A percentile compares a stretch with the other conserved stretches of the same genome.
Conservation (phyloP, 2,797 vertebrate genomes). For the Acrocephalus scirpaceus region DNA sequence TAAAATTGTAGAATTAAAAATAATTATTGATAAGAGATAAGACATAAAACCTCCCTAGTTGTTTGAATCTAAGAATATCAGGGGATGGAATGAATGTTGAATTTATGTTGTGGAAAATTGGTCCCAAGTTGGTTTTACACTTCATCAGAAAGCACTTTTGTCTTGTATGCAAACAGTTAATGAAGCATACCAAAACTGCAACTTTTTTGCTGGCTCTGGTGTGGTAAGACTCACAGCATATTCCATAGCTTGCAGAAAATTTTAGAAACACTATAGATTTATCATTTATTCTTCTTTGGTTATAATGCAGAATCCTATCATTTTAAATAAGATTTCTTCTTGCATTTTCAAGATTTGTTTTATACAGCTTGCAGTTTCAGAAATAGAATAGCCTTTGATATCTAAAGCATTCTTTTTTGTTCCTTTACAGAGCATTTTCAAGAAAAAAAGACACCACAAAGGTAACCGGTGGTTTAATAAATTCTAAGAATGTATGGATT, state of each 20-base stretch:
- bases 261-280: conserved; percentile 19
- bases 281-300: conserved; percentile 13
- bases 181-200: conserved; percentile 77
- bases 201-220: conserved; percentile 68
- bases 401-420: conserved; percentile 24
- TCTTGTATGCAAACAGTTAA: conserved; percentile 84
- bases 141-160: conserved; percentile 82
- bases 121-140: conserved; percentile 83
- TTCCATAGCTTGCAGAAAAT: conserved; percentile 34
- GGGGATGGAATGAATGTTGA: conserved; percentile 75
- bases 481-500: not conserved
- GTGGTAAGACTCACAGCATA: conserved; percentile 50
- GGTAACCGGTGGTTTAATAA: conserved; percentile 13
- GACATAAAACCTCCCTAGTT: conserved; percentile 62
- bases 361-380: not conserved
- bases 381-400: not conserved
- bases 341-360: conserved; percentile 2
- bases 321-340: conserved; percentile 8
- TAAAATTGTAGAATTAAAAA: conserved; percentile 64
- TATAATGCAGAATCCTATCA: not conserved
- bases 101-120: conserved; percentile 87
- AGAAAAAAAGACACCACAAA: conserved; percentile 14
- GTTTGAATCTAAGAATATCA: conserved; percentile 72
- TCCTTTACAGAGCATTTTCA: conserved; percentile 18
- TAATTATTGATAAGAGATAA: conserved; percentile 68